phyloP scores from a whole-genome alignment of 2,888 invertebrate species.

The Nemurella pictetii region DNA sequence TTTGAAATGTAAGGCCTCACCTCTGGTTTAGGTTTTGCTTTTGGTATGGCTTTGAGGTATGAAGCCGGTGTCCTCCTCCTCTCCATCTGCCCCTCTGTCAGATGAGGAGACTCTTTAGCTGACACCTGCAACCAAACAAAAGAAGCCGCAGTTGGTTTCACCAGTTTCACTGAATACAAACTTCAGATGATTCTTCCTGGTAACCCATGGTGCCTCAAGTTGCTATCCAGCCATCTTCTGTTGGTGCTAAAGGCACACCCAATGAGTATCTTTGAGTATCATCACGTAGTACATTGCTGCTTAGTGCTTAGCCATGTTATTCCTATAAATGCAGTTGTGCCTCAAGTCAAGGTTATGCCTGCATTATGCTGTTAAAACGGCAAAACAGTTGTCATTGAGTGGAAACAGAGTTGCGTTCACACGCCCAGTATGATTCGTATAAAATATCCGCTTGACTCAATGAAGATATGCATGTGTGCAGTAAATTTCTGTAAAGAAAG shows the following conservation, averaged over 20 bases:
- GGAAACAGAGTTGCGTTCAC: too few relatives aligned
- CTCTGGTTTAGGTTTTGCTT: constrained; percentile 39
- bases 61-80: constrained; percentile 41
- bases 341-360: too few relatives aligned
- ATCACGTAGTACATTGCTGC: too few relatives aligned
- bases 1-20: constrained; percentile 15
- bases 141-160: background rate
- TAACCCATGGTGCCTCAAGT: background rate
- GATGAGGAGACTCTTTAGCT: constrained; percentile 35
- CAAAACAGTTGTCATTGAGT: too few relatives aligned
- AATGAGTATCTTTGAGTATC: too few relatives aligned
- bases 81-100: constrained; percentile 43
- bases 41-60: constrained; percentile 37
- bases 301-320: too few relatives aligned
- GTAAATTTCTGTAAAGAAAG: too few relatives aligned
- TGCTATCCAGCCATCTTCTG: background rate
- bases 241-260: background rate
- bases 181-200: background rate
- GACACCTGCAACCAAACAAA: constrained; percentile 34
- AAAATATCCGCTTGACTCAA: too few relatives aligned
- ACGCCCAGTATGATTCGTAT: too few relatives aligned
- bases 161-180: background rate
- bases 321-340: too few relatives aligned
- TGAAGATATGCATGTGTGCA: too few relatives aligned
- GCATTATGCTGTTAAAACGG: too few relatives aligned